Conservation (phyloP, 2,888 invertebrate species). For the Polymixis lichenea region DNA sequence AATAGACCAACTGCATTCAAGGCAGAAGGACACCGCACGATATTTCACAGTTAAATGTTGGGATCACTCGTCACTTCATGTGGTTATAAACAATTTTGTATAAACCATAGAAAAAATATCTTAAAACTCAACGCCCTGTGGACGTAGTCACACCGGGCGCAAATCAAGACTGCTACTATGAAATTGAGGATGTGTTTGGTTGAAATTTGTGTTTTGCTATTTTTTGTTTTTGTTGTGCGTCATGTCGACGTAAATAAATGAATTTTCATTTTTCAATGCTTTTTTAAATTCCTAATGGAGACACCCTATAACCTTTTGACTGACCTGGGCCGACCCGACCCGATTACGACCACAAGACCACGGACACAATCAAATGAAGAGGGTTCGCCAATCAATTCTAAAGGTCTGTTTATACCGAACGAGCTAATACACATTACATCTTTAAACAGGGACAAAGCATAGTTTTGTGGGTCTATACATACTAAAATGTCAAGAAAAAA, state of each 20-base stretch:
- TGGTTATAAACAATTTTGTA: background rate
- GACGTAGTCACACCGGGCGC: background rate
- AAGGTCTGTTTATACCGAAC: background rate
- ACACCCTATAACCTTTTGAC: background rate
- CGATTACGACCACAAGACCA: too few species aligned
- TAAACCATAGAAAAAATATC: background rate
- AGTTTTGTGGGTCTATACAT: too few species aligned
- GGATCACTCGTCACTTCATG: background rate
- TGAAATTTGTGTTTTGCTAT: background rate
- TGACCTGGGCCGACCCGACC: background rate
- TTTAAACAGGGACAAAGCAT: background rate
- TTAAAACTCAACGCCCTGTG: background rate
- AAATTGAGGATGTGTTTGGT: background rate
- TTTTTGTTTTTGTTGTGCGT: conserved; percentile 8
- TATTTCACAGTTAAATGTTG: background rate
- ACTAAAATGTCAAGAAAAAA: background rate
- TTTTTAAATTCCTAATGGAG: conserved; percentile 5
- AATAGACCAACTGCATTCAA: background rate
- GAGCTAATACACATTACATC: background rate
- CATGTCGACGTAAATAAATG: conserved; percentile 22
- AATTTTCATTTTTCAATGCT: conserved; percentile 7
- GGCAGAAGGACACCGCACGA: background rate
- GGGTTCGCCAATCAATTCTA: background rate
- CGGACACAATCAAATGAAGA: background rate
- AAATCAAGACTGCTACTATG: background rate